Base-by-base conservation (phyloP, 2,888 invertebrate species). In the Lepidochitona cinerea region DNA sequence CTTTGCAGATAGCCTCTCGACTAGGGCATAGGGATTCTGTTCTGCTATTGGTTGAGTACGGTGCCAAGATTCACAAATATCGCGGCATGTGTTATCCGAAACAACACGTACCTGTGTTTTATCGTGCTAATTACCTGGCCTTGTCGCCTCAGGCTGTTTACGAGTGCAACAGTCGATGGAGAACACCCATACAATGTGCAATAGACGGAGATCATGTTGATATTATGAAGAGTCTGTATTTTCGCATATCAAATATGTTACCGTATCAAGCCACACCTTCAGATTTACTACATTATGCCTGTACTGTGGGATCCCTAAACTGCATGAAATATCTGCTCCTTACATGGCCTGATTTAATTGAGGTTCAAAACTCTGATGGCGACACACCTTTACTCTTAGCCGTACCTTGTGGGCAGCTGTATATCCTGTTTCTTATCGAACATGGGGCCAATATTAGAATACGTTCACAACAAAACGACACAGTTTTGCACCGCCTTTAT, bases 321-420 rank as follows among this genome's bases (percentile, higher is more conserved):
- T 88, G 88, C 65, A 83, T 90, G 26, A 75, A 80, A 12, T 88
- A 88, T 73, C 85, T 88, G 59, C 81, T 90, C 3, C 79, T 83
- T n/a, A 72, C 76, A 12, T 83, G 81, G 37, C 85, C 87, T 26
- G 81, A 82, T 9, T 80, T 82, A 53, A 78, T 89, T 23, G 84
- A 89, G 73, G 72, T 77, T 14, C 73, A 80, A 29, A 83, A 86
- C 72, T 72, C 93, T 88, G 94, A 94, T 85, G 95, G 95, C 90
- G 94, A 94, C 88, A 95, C 94, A 88, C 95, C 95, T n/a, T 93
- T 95, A 74, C 94, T 95, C 89, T 94, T 94, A 85, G 92, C 95
- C 18, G 94, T 94, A 26, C 92, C 94, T 35, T 95, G 95, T 87
- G 94, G 94, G 79, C 93, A 93, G 67, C 93, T 93, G 84, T 95